Conservation (phyloP, 2,888 invertebrate species). For the Meteorus colon region DNA sequence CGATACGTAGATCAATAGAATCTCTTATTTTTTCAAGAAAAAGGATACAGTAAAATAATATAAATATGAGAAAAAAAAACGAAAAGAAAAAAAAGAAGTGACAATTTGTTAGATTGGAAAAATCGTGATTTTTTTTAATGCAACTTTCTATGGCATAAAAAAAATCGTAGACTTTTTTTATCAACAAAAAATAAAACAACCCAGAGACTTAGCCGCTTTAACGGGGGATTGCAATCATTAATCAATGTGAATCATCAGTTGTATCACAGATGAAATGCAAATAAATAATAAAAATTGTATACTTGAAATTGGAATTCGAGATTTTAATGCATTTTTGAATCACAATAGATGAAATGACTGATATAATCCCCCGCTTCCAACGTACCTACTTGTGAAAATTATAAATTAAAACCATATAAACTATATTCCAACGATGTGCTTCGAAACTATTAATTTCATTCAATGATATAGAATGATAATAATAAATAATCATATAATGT, state of each 20-base stretch:
- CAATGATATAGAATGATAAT: neutral
- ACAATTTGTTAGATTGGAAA: conserved; percentile 49
- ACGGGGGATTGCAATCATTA: conserved; percentile 49
- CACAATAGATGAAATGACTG: conserved; percentile 35
- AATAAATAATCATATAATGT: conserved; percentile 4
- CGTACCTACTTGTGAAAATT: conserved; percentile 56
- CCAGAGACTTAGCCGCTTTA: conserved; percentile 59
- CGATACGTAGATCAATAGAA: conserved; percentile 61
- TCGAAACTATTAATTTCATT: conserved; percentile 16
- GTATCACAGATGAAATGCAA: neutral
- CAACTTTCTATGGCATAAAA: conserved; percentile 36
- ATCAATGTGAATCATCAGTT: conserved; percentile 17
- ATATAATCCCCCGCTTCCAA: conserved; percentile 48
- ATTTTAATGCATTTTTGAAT: conserved; percentile 1
- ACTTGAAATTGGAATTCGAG: neutral
- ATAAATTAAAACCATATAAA: conserved; percentile 39
- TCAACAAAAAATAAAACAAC: conserved; percentile 44
- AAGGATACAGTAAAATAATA: conserved; percentile 49
- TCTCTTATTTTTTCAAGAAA: conserved; percentile 68
- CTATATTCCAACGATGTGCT: conserved; percentile 20
- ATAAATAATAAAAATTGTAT: conserved; percentile 25
- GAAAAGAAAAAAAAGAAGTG: conserved; percentile 44
- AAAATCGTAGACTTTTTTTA: neutral
- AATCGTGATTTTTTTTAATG: conserved; percentile 32
- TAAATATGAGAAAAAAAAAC: conserved; percentile 42